Conservation (phyloP, 2,113 vertebrate genomes). For the Oncorhynchus keta region DNA sequence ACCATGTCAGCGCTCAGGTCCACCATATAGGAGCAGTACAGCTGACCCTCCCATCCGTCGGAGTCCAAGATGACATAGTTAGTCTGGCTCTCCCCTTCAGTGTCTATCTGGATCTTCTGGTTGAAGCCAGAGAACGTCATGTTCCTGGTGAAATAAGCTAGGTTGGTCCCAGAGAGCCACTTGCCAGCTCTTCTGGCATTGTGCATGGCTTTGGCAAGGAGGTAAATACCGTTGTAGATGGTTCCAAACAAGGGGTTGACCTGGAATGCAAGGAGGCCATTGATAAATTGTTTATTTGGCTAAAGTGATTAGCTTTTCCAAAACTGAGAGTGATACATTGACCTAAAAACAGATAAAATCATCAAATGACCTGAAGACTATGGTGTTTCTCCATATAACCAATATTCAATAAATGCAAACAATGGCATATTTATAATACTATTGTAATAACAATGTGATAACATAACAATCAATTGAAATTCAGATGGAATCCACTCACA, state of each 20-base stretch:
- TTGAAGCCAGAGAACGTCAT: slow-evolving; percentile 83
- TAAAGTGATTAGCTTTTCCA: too few species aligned
- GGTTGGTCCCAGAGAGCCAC: slow-evolving; percentile 64
- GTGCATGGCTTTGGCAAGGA: slow-evolving; percentile 81
- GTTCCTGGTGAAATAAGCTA: slow-evolving; percentile 76
- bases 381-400: too few species aligned
- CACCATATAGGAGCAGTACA: slow-evolving; percentile 79
- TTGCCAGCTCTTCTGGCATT: slow-evolving; percentile 64
- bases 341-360: too few species aligned
- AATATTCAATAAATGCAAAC: too few species aligned
- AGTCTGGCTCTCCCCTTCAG: slow-evolving; percentile 70
- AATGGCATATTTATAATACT: too few species aligned
- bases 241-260: slow-evolving; percentile 90
- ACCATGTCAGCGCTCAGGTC: slow-evolving; percentile 68
- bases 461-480: not conserved
- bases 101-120: slow-evolving; percentile 75
- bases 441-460: not conserved
- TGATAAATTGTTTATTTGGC: not conserved
- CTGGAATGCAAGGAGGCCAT: slow-evolving; percentile 58
- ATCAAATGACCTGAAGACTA: not conserved
- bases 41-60: slow-evolving; percentile 68
- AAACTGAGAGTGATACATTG: too few species aligned
- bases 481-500: too few species aligned
- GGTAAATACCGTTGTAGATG: slow-evolving; percentile 86
- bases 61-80: slow-evolving; percentile 84